Conservation (phyloP, 1,140 invertebrate species). For the Temnothorax curvispinosus region DNA sequence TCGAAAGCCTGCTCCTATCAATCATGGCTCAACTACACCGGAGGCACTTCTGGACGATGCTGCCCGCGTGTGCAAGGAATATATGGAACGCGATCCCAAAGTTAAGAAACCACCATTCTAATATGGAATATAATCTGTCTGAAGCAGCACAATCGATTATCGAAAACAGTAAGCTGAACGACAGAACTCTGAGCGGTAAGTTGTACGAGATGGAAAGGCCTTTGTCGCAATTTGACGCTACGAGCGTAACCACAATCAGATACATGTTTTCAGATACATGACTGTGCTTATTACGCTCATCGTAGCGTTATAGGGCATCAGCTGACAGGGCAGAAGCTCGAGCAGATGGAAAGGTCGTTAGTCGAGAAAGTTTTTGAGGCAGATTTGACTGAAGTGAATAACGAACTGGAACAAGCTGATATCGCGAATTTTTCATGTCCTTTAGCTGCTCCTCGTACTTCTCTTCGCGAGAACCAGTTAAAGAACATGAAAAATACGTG, state of each 20-base stretch:
- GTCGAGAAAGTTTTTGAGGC: slow-evolving; percentile 78
- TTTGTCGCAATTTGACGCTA: slow-evolving; percentile 77
- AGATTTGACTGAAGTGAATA: slow-evolving; percentile 70
- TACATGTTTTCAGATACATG: slow-evolving; percentile 66
- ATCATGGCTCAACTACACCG: slow-evolving; percentile 92
- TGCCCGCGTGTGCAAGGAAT: slow-evolving; percentile 92
- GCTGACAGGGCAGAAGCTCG: slow-evolving; percentile 77
- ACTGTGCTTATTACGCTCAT: no score
- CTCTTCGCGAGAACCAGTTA: slow-evolving; percentile 65
- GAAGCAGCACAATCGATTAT: slow-evolving; percentile 74
- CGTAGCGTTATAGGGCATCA: slow-evolving; percentile 66
- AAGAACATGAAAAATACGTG: slow-evolving; percentile 83
- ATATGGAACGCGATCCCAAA: slow-evolving; percentile 93
- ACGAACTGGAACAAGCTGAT: slow-evolving; percentile 78
- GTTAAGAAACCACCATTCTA: no score
- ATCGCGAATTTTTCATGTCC: no score
- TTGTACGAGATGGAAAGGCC: slow-evolving; percentile 76
- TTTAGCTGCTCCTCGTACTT: no score
- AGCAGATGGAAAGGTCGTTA: slow-evolving; percentile 79
- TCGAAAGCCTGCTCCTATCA: slow-evolving; percentile 93
- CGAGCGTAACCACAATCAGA: slow-evolving; percentile 74
- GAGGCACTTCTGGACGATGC: slow-evolving; percentile 93
- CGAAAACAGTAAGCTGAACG: slow-evolving; percentile 74
- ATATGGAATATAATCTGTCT: no score
- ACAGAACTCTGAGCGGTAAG: slow-evolving; percentile 73